Conservation (phyloP, 2,888 invertebrate genomes). For the Uloborus plumipes region DNA sequence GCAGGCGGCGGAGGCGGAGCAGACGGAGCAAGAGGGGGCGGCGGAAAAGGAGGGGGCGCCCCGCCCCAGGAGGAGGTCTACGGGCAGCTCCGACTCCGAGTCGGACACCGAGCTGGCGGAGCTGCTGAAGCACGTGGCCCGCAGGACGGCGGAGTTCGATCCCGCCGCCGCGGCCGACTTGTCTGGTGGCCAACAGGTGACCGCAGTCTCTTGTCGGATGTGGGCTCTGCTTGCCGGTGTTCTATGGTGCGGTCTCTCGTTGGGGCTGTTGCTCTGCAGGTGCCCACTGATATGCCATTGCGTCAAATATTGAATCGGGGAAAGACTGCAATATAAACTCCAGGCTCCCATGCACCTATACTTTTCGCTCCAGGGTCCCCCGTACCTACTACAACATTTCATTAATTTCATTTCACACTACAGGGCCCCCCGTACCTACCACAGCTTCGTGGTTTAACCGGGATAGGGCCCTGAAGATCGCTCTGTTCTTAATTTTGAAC, state of each 20-base stretch:
- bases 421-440: too few relatives aligned
- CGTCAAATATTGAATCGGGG: too few relatives aligned
- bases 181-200: constrained; percentile 46
- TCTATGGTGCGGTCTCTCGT: too few relatives aligned
- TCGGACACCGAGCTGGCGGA: constrained; percentile 68
- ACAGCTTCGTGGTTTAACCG: too few relatives aligned
- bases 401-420: too few relatives aligned
- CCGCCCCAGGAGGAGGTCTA: constrained; percentile 42
- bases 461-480: too few relatives aligned
- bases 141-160: constrained; percentile 66
- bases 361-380: too few relatives aligned
- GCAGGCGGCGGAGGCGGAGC: constrained; percentile 32
- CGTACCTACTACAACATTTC: too few relatives aligned
- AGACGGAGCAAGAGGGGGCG: neutral
- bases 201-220: constrained; percentile 36
- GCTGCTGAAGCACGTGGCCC: constrained; percentile 66
- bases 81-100: constrained; percentile 67
- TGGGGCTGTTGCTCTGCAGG: constrained; percentile 12
- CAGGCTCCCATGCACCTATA: too few relatives aligned
- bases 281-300: constrained; percentile 18
- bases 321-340: neutral
- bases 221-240: constrained; percentile 35
- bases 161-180: constrained; percentile 39
- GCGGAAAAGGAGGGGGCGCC: neutral
- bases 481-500: too few relatives aligned